Base-by-base conservation (phyloP, 1,140 invertebrate species). In the Saccostrea glomerata region DNA sequence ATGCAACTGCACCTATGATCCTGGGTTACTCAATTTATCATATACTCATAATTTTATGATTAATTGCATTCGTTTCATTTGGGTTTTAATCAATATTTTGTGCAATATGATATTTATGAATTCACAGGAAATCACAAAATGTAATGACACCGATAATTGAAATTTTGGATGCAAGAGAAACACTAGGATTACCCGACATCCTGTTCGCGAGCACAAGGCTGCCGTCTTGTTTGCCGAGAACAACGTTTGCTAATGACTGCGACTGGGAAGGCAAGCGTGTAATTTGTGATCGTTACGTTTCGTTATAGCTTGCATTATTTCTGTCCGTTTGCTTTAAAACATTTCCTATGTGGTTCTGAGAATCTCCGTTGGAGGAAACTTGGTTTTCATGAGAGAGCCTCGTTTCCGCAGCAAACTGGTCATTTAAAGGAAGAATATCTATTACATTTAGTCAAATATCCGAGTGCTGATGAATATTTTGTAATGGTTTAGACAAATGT, bases 391-490 rank as follows among this genome's bases (percentile, higher is more conserved):
- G 84, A 58, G 54, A 85, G 55, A 56, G 55, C 55, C 84, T 85
- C 55, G 56, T 85, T 85, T 85, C 84, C 84, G 84, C 36, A 54
- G 11, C 56, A 56, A 20, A 36, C 30, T 85, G 55, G 84, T 85
- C 84, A 85, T 63, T 63, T 85, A 63, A 63, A 36, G 30, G 84
- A 54, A 85, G 30, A 56, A 36, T 85, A 85, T 63, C 55, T 85
- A 60, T 85, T 85, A 36, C 30, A 63, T 56, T 60, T 85, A 54
- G 54, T 56, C 25, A 54, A 60, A 63, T 85, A 60, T 85, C 84
- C 84, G 84, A 36, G 30, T 58, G 25, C 47, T 85, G 47, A 85
- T 85, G 84, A 85, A 85, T 85, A 85, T 85, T 85, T 85, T 85
- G 47, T 85, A 85, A 85, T 85, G 84, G 84, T 60, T 40, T 36